Evolutionary conservation across 2,113 vertebrate genomes (phyloP).

Genomic region (Amphilophus citrinellus): DNA sequence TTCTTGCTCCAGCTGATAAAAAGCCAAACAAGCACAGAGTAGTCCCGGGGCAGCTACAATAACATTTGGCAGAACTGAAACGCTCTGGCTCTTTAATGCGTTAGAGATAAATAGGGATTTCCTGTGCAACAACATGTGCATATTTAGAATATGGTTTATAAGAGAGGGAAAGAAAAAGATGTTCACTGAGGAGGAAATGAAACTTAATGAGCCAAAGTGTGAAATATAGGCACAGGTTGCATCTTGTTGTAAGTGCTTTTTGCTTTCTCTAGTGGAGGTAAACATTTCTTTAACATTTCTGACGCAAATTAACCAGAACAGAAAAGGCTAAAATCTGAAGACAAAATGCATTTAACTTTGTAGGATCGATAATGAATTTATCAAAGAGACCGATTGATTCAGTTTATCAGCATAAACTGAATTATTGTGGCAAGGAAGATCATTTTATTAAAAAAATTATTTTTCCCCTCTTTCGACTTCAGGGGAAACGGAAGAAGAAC

Average conservation of each 20-base stretch:
- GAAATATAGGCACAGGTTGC: neutral
- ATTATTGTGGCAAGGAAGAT: neutral
- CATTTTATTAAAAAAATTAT: neutral
- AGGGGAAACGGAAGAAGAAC: neutral
- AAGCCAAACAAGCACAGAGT: neutral
- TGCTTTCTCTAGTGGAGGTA: neutral
- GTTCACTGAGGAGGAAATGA: conserved; percentile 19
- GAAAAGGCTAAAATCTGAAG: neutral
- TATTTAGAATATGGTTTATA: neutral
- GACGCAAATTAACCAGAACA: neutral
- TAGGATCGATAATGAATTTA: neutral
- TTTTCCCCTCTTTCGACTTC: neutral
- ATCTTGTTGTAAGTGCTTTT: neutral
- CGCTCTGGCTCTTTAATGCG: neutral
- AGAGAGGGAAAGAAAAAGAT: neutral
- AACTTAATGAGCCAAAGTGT: neutral
- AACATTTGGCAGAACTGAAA: neutral
- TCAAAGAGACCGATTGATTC: neutral
- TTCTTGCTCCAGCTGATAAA: conserved; percentile 20
- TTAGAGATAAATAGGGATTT: conserved; percentile 8
- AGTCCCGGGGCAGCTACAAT: neutral
- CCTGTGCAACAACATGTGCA: neutral
- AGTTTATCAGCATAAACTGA: neutral
- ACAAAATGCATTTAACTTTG: neutral
- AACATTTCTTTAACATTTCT: neutral